Evolutionary conservation across 1,140 invertebrate species (phyloP).

Genomic region (Gryon sp.): DNA sequence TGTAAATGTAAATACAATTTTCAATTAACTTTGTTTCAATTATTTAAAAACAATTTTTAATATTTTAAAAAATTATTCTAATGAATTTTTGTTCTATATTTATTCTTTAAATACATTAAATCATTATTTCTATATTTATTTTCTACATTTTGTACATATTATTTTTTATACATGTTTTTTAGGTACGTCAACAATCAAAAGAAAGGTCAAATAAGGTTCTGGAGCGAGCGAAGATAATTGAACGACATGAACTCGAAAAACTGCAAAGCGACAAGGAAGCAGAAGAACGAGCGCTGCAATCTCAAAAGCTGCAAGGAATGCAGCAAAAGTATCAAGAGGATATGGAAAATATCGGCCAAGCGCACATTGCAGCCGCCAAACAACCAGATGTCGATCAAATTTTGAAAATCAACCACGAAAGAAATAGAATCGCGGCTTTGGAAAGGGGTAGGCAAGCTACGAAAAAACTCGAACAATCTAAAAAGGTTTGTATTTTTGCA

Average conservation of each 20-base stretch:
- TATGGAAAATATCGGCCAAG: constrained; percentile 78
- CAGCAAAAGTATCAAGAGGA: constrained; percentile 79
- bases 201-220: constrained; percentile 78
- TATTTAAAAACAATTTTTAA: too few species aligned
- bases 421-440: constrained; percentile 71
- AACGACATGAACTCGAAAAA: constrained; percentile 73
- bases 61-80: too few species aligned
- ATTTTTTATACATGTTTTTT: too few species aligned
- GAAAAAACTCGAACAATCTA: constrained; percentile 68
- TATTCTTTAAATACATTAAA: too few species aligned
- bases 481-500: constrained; percentile 58
- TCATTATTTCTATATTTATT: neutral
- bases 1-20: too few species aligned
- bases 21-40: too few species aligned
- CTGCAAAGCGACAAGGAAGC: constrained; percentile 75
- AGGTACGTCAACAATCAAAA: constrained; percentile 81
- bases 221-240: constrained; percentile 76
- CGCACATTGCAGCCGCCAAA: constrained; percentile 74
- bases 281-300: constrained; percentile 75
- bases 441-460: constrained; percentile 75
- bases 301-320: constrained; percentile 75
- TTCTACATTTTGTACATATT: too few species aligned
- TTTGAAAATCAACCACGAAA: constrained; percentile 64
- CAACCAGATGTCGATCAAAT: constrained; percentile 72
- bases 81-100: too few species aligned